Evolutionary conservation across 2,888 invertebrate genomes (phyloP).

Genomic region (Psylliodes chrysocephalus): DNA sequence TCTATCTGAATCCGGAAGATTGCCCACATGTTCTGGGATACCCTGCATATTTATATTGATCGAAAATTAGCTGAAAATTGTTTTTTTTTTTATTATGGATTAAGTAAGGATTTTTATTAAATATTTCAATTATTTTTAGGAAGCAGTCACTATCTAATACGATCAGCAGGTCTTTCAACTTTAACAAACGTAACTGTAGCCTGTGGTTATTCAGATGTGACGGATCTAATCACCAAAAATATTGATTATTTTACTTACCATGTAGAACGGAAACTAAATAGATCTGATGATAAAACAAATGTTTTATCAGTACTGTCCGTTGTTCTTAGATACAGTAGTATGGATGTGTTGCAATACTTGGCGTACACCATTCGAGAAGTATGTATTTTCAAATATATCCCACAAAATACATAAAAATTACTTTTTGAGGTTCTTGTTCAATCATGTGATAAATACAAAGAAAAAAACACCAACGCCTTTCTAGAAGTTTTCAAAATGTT

Average conservation of each 20-base stretch:
- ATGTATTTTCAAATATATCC: too few relatives aligned
- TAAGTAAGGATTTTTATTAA: too few relatives aligned
- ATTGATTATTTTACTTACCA: constrained; percentile 81
- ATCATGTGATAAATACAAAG: constrained; percentile 70
- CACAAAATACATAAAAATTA: too few relatives aligned
- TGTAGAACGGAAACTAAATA: constrained; percentile 73
- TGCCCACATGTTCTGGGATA: neutral
- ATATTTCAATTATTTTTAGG: too few relatives aligned
- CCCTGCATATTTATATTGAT: too few relatives aligned
- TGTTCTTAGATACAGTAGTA: constrained; percentile 76
- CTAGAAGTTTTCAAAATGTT: constrained; percentile 79
- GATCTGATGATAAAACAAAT: constrained; percentile 71
- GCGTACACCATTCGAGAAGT: constrained; percentile 77
- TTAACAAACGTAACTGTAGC: constrained; percentile 70
- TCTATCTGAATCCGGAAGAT: too few relatives aligned
- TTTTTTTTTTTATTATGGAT: too few relatives aligned
- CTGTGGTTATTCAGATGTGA: constrained; percentile 67
- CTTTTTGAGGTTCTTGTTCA: constrained; percentile 68
- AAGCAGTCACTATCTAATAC: constrained; percentile 72
- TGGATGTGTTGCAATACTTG: constrained; percentile 72
- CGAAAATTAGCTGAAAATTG: too few relatives aligned
- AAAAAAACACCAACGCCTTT: constrained; percentile 70
- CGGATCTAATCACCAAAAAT: constrained; percentile 73
- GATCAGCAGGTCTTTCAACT: constrained; percentile 70
- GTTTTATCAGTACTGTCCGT: constrained; percentile 79